Base-by-base conservation (phyloP, 2,113 vertebrate species). In the Theristicus caerulescens region DNA sequence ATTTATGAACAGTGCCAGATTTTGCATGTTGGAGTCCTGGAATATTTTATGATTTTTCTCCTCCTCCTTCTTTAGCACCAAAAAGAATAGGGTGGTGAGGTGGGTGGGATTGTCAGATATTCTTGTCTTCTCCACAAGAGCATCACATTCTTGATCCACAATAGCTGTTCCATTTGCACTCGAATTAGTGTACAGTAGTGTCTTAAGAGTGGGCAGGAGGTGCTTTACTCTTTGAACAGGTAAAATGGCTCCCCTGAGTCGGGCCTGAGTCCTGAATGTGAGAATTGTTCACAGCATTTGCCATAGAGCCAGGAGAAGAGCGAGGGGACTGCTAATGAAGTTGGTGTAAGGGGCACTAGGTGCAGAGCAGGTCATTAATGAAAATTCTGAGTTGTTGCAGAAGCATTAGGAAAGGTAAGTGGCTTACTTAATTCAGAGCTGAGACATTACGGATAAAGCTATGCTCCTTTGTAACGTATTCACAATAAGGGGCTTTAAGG, bases 321-420 rank as follows among this genome's bases (percentile, higher is more conserved):
- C 9, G 32, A 91, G 52, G 42, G n/a, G 24, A 72, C 49, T 85
- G 74, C 85, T 82, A 79, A 31, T 82, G 36, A 57, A 70, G 24
- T 34, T 80, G 66, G 47, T 64, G 34, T 67, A 52, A 73, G 58
- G 71, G 42, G 34, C 0, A 4, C 13, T 34, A 16, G 6, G 62
- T 76, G 62, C 62, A 64, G 36, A 81, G 66, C 52, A 76, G 49
- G 10, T 86, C 36, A n/a, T 73, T 80, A 93, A 77, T 90, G 46
- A 65, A 80, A 80, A 46, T 58, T 72, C 25, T 29, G 79, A 77
- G 79, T 40, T 73, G 31, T 83, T 92, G 71, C 36, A 40, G 79
- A 76, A 83, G 46, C 49, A 70, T 95, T 93, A 90, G 62, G 49
- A 52, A 91, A 70, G 34, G 44, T 90, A 86, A 94, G 82, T 94